Base-by-base conservation (phyloP, 2,113 vertebrate species). In the Myrmecophaga tridactyla region DNA sequence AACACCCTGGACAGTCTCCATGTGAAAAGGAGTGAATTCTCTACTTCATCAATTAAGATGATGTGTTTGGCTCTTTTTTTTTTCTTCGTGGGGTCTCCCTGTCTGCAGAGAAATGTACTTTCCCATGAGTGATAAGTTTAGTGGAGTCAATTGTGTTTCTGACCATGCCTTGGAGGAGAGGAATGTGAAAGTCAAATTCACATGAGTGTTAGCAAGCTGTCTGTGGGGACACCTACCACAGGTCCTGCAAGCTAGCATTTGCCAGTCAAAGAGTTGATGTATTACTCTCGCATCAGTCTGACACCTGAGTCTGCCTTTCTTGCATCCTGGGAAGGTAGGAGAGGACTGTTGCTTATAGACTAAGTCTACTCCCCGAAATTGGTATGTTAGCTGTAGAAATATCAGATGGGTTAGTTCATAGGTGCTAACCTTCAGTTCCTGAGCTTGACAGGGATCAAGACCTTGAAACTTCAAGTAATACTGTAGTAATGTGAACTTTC, bases 301-400 rank as follows among this genome's bases (percentile, higher is more conserved):
- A 73, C 83, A 56, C 25, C 43, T 62, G 0, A 46, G 17, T 67
- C 63, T 75, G 2, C 63, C 18, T 73, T 58, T 51, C 11, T 15
- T 80, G 60, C 7, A 90, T 83, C 56, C 94, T 78, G 31, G 63
- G 29, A 94, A 94, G 67, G 41, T 93, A 91, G 4, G 21, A 73
- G 53, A 88, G 5, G 62, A 53, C 65, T 29, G 13, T 31, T 56
- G 34, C 53, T 48, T 21, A 39, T 3, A 69, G 34, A 86, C 27
- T 34, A 51, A 76, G 43, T 17, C 25, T 15, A n/a, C 29, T 11
- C 10, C 21, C n/a, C 36, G 58, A 46, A 7, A 63, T 72, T 90
- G 69, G 77, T 36, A 29, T 9, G n/a, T 72, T 86, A 51, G 23
- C 80, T 70, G 6, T 6, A 63, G 60, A 82, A 48, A 5, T 69